Evolutionary conservation across 2,888 invertebrate species (phyloP), one percentile per base, ranked within the genome.

Genomic region (Trisateles emortualis): DNA sequence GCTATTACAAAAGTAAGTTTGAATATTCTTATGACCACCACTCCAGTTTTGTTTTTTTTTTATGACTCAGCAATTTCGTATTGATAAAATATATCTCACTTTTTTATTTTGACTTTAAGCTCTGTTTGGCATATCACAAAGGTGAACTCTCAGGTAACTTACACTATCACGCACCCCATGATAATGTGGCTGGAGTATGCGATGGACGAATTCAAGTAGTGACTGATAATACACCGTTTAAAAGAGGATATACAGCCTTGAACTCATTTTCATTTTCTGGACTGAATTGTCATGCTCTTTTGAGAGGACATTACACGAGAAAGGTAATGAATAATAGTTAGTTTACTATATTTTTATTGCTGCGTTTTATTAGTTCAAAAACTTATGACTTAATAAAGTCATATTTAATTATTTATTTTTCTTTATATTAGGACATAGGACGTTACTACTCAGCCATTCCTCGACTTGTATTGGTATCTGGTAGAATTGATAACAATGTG

Each of bases 1-100:
- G 85, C 94, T n/a, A 57, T 95, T n/a, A 91, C 91, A 9, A 95
- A 95, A 84, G 93, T 86, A 68, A 41, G n/a, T 19, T 38, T 8
- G 30, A 26, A 29, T 35, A 26, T 32, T 35, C 24, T 19, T 26
- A n/a, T 24, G 36, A 42, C 41, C 13, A 16, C 6, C 22, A 22
- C 5, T 2, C 22, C 26, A 26, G 26, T 26, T 26, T 26, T 26
- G 26, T 26, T 6, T 26, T 6, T 26, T 26, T 6, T 26, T 4
- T n/a, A n/a, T n/a, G n/a, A n/a, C n/a, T n/a, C n/a, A n/a, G n/a
- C n/a, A n/a, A n/a, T n/a, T n/a, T n/a, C n/a, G n/a, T n/a, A 26
- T 26, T 22, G 22, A 26, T 26, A 1, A 26, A 6, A 26, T 8
- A 26, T 26, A 6, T 26, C n/a, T n/a, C n/a, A n/a, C n/a, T n/a